Percentiles rank a stretch among this genome's conserved stretches.
These are phyloP conservation scores for Pollenia amentaria DNA, from an alignment of 2,888 invertebrate genomes.

Conservation along the genomic window DNA sequence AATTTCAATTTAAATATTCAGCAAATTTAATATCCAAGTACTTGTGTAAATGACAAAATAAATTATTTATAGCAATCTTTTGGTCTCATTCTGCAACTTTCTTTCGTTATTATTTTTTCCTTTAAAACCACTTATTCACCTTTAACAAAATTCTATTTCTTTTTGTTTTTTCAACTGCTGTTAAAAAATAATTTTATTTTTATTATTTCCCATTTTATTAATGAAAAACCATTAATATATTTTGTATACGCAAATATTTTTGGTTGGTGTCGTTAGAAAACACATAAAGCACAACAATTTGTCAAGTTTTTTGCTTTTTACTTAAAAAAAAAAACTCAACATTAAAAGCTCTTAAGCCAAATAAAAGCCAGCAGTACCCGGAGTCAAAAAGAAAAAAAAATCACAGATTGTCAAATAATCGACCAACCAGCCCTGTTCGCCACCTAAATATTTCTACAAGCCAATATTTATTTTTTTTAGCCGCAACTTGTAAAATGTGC, in stretches of 20 bases:
- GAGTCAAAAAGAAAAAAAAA: no score
- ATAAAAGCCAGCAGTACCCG: constrained; percentile 9
- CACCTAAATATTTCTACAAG: no score
- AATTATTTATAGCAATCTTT: no score
- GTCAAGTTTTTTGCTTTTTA: constrained; percentile 7
- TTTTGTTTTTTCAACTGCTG: background rate
- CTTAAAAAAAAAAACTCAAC: background rate
- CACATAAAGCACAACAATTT: background rate
- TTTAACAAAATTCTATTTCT: background rate
- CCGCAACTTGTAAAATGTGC: background rate
- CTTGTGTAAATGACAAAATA: background rate
- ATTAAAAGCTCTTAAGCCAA: constrained; percentile 16
- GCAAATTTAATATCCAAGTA: no score
- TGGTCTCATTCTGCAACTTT: no score
- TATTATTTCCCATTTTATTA: constrained; percentile 16
- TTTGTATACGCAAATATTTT: no score
- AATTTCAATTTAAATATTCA: no score
- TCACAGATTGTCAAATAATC: no score
- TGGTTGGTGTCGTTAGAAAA: no score
- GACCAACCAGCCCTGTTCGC: no score
- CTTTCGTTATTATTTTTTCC: no score
- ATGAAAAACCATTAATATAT: background rate
- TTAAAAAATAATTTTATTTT: background rate
- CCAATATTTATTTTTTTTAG: background rate
- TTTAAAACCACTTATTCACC: background rate